A percentile compares a stretch with the other conserved stretches of the same genome.
These are phyloP conservation scores for Brenthis hecate DNA, from an alignment of 2,888 invertebrate genomes.

Conservation along the genomic window DNA sequence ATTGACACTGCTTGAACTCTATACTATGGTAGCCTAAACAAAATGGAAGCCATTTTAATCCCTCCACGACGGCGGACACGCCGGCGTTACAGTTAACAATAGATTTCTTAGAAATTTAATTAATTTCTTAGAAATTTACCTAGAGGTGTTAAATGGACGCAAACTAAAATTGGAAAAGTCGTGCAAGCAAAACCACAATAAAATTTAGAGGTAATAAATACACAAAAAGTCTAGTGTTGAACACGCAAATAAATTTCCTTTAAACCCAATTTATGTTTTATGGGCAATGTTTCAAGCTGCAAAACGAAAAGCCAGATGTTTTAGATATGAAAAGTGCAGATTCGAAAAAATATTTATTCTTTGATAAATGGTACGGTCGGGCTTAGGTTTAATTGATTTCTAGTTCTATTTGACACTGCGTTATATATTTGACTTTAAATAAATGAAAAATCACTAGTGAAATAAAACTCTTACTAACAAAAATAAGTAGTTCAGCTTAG, in stretches of 20 bases:
- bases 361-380: not conserved
- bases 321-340: not conserved
- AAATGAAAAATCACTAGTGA: slow-evolving; percentile 9
- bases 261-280: slow-evolving; percentile 23
- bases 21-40: too few relatives aligned
- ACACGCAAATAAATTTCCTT: slow-evolving; percentile 18
- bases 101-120: too few relatives aligned
- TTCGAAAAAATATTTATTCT: slow-evolving; percentile 1
- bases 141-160: too few relatives aligned
- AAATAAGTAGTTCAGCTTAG: too few relatives aligned
- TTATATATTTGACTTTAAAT: slow-evolving; percentile 2
- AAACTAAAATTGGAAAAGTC: too few relatives aligned
- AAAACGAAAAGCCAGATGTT: not conserved
- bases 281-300: slow-evolving; percentile 12
- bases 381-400: slow-evolving; percentile 9
- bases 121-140: too few relatives aligned
- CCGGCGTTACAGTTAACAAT: too few relatives aligned
- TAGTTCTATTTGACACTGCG: slow-evolving; percentile 12
- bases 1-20: too few relatives aligned
- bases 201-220: not conserved
- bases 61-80: too few relatives aligned
- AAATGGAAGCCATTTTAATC: too few relatives aligned
- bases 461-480: not conserved
- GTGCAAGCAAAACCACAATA: not conserved
- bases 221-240: not conserved